Conservation (phyloP, 2,888 invertebrate species). For the Nineta flava region DNA sequence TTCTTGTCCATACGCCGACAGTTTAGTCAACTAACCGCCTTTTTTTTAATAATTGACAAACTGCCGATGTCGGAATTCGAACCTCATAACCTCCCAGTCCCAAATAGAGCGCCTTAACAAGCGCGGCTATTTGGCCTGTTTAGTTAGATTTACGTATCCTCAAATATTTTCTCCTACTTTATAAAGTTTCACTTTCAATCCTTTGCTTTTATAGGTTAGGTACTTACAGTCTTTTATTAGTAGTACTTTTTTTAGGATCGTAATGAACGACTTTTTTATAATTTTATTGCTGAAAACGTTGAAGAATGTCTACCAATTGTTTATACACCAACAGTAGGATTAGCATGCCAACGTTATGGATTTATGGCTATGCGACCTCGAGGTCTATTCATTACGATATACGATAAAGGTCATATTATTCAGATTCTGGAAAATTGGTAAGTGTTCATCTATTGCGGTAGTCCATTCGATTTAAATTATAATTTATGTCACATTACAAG, state of each 20-base stretch:
- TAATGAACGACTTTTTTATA: conserved; percentile 92
- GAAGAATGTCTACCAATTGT: conserved; percentile 91
- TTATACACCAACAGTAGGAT: conserved; percentile 95
- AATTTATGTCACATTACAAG: conserved; percentile 25
- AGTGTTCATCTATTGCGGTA: conserved; percentile 17
- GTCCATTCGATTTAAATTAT: neutral
- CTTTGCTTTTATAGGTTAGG: too few relatives aligned
- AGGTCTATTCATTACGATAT: conserved; percentile 89
- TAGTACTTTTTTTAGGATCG: conserved; percentile 50
- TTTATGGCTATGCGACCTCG: conserved; percentile 78
- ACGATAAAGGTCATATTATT: conserved; percentile 90
- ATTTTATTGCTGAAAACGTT: conserved; percentile 73
- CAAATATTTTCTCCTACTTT: too few relatives aligned
- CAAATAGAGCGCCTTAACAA: too few relatives aligned
- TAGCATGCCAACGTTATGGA: conserved; percentile 95
- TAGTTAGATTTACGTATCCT: too few relatives aligned
- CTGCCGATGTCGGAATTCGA: too few relatives aligned
- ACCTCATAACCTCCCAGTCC: too few relatives aligned
- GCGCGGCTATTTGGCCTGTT: too few relatives aligned
- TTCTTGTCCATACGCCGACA: too few relatives aligned
- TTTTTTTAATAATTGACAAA: too few relatives aligned
- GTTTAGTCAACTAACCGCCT: too few relatives aligned
- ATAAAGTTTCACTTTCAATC: too few relatives aligned
- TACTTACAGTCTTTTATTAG: too few relatives aligned
- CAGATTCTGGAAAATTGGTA: conserved; percentile 89